Base-by-base conservation (phyloP, 2,797 vertebrate species). In the Smutsia gigantea region DNA sequence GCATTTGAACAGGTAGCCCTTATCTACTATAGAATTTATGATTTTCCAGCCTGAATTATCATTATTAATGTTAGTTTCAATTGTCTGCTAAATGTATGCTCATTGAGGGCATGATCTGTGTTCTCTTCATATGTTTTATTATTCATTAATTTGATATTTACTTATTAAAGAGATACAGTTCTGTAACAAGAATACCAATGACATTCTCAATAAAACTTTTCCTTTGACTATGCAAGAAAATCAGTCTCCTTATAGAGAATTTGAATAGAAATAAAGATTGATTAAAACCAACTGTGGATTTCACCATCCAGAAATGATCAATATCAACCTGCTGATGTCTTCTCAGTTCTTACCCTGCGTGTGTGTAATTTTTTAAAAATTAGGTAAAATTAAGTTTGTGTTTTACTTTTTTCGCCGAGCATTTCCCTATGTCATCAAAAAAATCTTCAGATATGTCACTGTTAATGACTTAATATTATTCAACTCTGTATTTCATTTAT, bases 311-410 rank as follows among this genome's bases (percentile, higher is more conserved):
- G 59, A 74, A 14, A 39, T 37, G 51, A 25, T 79, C 34, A 14
- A 0, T 75, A 59, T 66, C 83, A 87, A 27, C n/a, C 29, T 87
- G 27, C 51, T 59, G n/a, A 23, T 82, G 29, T 39, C 59, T 64
- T 68, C 72, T 61, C 49, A 88, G 53, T 85, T 89, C 49, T 77
- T 59, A 59, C 27, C 51, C 0, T 83, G 9, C 39, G 4, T 42
- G 27, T 59, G 18, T 83, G 4, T 69, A 57, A 90, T 90, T 88
- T 86, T 83, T 71, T 78, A 78, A 94, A 94, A 57, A 42, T 57
- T 31, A 49, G 29, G 46, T 91, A 78, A 53, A 78, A 46, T 91
- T 55, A 51, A 90, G 69, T 78, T 49, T 63, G 31, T 37, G 59
- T 19, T 75, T 75, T 92, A 7, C 57, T 71, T 79, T 82, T 75